Conservation (phyloP, 2,113 vertebrate species). For the Oreochromis tanganicae region DNA sequence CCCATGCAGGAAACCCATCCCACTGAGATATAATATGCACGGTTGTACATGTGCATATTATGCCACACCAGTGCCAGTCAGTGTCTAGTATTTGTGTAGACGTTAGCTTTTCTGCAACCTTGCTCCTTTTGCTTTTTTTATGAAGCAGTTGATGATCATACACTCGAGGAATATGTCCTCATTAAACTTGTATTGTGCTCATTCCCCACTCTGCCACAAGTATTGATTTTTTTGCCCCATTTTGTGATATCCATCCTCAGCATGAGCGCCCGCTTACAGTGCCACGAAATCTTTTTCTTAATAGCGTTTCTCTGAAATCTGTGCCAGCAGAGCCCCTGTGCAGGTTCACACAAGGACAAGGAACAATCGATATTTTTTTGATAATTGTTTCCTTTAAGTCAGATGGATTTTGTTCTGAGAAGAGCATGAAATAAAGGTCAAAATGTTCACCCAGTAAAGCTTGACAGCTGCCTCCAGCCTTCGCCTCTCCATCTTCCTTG, state of each 20-base stretch:
- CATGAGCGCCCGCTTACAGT: conserved; percentile 11
- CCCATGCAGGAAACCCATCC: conserved; percentile 72
- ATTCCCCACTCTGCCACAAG: not conserved
- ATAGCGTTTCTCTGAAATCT: conserved; percentile 37
- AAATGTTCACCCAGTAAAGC: not conserved
- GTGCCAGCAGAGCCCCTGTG: not conserved
- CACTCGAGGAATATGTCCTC: not conserved
- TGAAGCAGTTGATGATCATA: not conserved
- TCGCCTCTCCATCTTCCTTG: not conserved
- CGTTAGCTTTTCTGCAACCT: not conserved
- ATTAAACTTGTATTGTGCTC: conserved; percentile 4
- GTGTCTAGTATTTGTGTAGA: not conserved
- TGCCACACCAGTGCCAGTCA: not conserved
- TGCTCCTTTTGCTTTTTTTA: not conserved
- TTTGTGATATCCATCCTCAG: not conserved
- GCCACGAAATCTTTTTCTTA: conserved; percentile 28
- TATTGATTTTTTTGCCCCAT: conserved; percentile 36
- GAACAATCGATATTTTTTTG: not conserved
- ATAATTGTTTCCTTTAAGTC: conserved; percentile 37
- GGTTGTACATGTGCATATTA: not conserved
- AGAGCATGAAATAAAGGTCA: conserved; percentile 27
- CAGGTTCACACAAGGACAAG: conserved; percentile 12
- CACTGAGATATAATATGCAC: conserved; percentile 19
- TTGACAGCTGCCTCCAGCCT: not conserved
- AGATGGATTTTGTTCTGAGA: conserved; percentile 23